Base-by-base conservation (phyloP, 2,797 vertebrate genomes). In the Silurus lanzhouensis region DNA sequence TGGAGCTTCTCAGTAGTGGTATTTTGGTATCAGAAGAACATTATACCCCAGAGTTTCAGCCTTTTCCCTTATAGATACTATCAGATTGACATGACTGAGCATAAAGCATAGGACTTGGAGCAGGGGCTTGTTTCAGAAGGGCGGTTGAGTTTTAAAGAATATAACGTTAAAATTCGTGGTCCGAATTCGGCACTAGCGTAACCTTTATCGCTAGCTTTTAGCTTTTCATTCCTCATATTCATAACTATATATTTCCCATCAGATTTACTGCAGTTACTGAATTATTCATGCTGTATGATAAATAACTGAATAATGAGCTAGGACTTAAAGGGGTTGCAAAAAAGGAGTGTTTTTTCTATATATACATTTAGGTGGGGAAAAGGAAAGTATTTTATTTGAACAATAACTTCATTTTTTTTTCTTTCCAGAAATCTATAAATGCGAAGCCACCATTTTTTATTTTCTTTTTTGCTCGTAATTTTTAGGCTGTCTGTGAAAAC, bases 11-110 rank as follows among this genome's bases (percentile, higher is more conserved):
- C 79, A 8, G 79, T 81, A 10, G 78, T 81, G 79, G 46, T 67
- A 81, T 67, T 81, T 81, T 81, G 46, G 79, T 67, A 67, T 19
- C 78, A 81, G n/a, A 55, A 67, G 79, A 67, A 81, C 79, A 67
- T 67, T 31, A 55, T 19, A 52, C 46, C 63, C n/a, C 61, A 25
- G 58, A 64, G 44, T 64, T 19, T 48, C n/a, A n/a, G 38, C 15
- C 58, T 44, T 64, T 80, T 19, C 44, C 4, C 58, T 80, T n/a
- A 80, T 25, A 22, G 58, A 57, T n/a, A n/a, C 44, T 64, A 66
- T 66, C 63, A 55, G 9, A 81, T 52, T 81, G 61, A 27, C 7
- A 27, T 17, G n/a, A 81, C 22, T 66, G 57, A 22, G 52, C 5
- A 80, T 64, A 48, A 48, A 31, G 58, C 20, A 63, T 46, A n/a